These are phyloP conservation scores for Passer domesticus DNA, from an alignment of 2,113 vertebrate species.

Conservation along the genomic window DNA sequence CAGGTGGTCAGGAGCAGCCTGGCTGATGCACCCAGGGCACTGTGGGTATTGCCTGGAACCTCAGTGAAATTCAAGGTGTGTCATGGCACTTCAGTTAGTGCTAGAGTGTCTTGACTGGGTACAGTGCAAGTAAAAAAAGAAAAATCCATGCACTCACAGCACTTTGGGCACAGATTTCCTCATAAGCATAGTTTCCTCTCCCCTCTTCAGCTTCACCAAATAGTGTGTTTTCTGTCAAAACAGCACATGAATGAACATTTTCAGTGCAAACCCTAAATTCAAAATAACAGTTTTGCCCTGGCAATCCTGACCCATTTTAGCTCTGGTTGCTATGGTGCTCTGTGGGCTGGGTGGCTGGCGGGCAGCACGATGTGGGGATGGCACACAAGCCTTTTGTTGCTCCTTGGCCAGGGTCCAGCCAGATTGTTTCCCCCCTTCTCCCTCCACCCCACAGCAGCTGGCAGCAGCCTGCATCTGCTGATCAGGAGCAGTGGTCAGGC, in stretches of 20 bases:
- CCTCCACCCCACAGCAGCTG: not conserved
- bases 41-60: fast-evolving
- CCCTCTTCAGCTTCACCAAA: not conserved
- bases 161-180: not conserved
- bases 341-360: fast-evolving
- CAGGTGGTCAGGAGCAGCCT: not conserved
- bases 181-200: not conserved
- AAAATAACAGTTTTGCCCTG: not conserved
- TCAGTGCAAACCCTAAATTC: not conserved
- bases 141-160: not conserved
- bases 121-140: not conserved
- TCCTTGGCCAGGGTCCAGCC: conserved; percentile 25
- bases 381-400: conserved; percentile 39
- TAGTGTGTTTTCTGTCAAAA: not conserved
- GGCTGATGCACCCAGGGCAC: not conserved
- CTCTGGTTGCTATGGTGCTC: conserved; percentile 8
- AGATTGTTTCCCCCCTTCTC: not conserved
- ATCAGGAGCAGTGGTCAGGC: not conserved
- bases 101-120: not conserved
- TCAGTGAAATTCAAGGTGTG: not conserved
- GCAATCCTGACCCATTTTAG: conserved; percentile 18
- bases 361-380: not conserved
- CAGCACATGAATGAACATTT: not conserved
- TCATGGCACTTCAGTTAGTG: not conserved
- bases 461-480: not conserved